Conservation (phyloP, 2,797 vertebrate genomes). For the Pteropus rufus region DNA sequence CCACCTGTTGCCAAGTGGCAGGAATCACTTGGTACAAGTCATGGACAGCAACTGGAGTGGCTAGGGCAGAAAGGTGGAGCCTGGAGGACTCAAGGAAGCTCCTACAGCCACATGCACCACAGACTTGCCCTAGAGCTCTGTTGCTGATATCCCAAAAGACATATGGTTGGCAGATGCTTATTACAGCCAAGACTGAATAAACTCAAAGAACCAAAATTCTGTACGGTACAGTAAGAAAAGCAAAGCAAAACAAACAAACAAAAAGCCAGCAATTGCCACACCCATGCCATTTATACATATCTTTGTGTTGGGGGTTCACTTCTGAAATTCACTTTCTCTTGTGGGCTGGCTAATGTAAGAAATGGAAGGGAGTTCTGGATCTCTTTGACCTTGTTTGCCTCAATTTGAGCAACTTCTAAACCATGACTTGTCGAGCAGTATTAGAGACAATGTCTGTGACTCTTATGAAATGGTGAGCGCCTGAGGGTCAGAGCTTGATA, state of each 20-base stretch:
- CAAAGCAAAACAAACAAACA: not conserved
- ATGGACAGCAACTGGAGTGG: not conserved
- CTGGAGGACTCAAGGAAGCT: not conserved
- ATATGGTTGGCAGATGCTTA: constrained; percentile 61
- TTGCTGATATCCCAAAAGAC: not conserved
- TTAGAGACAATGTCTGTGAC: not conserved
- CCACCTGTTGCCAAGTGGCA: not conserved
- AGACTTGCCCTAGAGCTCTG: not conserved
- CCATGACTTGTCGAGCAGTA: not conserved
- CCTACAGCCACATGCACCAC: not conserved
- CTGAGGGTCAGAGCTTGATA: not conserved
- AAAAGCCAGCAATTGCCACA: not conserved
- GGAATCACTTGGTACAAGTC: not conserved
- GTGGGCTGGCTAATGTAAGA: not conserved
- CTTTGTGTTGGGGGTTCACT: not conserved
- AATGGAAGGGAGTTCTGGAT: not conserved
- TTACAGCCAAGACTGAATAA: not conserved
- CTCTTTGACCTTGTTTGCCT: not conserved
- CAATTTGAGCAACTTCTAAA: not conserved
- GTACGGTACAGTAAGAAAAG: not conserved
- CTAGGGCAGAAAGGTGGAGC: not conserved
- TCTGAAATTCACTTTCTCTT: constrained; percentile 32
- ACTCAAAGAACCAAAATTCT: constrained; percentile 13
- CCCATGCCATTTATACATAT: not conserved
- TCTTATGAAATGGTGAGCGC: not conserved